These are phyloP conservation scores for Sebastes wilsoni DNA, from an alignment of 2,797 vertebrate species.

Conservation along the genomic window DNA sequence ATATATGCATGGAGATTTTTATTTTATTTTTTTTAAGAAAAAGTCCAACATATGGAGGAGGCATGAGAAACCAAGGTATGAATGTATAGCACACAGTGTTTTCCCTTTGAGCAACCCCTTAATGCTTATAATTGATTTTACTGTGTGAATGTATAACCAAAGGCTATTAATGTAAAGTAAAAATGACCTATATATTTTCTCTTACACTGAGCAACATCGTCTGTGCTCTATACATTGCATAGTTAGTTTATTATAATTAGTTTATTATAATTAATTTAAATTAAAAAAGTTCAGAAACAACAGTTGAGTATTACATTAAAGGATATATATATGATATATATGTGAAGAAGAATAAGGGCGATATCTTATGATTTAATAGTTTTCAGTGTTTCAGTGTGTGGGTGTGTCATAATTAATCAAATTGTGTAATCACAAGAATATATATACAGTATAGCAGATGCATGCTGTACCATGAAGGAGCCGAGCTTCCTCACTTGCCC, in stretches of 20 bases:
- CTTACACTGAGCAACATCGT: background rate
- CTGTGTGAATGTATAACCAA: background rate
- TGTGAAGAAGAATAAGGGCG: background rate
- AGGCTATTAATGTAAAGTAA: background rate
- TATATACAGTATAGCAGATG: background rate
- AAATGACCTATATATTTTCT: background rate
- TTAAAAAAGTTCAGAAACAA: background rate
- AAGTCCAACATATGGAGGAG: background rate
- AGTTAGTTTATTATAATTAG: background rate
- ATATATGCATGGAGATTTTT: background rate
- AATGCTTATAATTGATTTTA: background rate
- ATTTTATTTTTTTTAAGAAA: background rate
- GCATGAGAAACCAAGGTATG: background rate
- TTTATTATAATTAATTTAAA: background rate
- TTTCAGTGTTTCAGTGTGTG: background rate
- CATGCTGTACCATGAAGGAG: background rate
- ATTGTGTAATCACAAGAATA: conserved; percentile 4
- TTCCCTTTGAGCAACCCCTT: background rate
- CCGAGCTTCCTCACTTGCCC: background rate
- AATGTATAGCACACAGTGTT: background rate
- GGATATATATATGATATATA: background rate
- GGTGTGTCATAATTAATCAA: background rate
- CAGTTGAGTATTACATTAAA: background rate
- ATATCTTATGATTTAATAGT: background rate
- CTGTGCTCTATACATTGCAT: background rate